These are phyloP conservation scores for Augochlora pura DNA, from an alignment of 1,140 invertebrate genomes.

Conservation along the genomic window DNA sequence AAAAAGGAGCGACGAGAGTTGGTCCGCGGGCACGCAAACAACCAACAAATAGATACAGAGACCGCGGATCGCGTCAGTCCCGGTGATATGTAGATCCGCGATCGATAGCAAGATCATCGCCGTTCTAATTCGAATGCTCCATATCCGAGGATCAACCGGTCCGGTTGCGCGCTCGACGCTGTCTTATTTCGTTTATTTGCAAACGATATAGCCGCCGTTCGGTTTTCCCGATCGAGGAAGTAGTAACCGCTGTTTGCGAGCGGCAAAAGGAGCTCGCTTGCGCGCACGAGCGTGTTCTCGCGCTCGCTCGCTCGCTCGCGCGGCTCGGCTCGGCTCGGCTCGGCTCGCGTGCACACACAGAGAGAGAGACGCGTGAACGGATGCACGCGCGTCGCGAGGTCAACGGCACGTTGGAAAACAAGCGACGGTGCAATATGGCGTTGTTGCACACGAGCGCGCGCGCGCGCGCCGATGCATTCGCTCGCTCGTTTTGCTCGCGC, in stretches of 20 bases:
- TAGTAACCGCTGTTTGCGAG: slow-evolving; percentile 35
- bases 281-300: background rate
- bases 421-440: slow-evolving; percentile 48
- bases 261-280: background rate
- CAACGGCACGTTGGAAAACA: slow-evolving; percentile 67
- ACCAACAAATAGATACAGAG: too few species aligned
- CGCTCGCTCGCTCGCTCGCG: background rate
- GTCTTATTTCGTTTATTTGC: too few species aligned
- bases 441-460: slow-evolving; percentile 5
- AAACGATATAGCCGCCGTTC: background rate
- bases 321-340: too few species aligned
- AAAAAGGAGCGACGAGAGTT: too few species aligned
- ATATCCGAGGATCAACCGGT: too few species aligned
- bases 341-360: background rate
- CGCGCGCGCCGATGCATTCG: too few species aligned
- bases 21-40: too few species aligned
- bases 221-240: slow-evolving; percentile 53
- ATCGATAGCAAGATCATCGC: too few species aligned
- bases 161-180: too few species aligned
- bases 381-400: slow-evolving; percentile 55
- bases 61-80: too few species aligned
- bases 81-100: too few species aligned
- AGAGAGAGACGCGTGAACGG: slow-evolving; percentile 19
- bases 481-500: background rate
- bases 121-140: too few species aligned